phyloP scores from a whole-genome alignment of 2,888 invertebrate genomes.

The Myathropa florea region DNA sequence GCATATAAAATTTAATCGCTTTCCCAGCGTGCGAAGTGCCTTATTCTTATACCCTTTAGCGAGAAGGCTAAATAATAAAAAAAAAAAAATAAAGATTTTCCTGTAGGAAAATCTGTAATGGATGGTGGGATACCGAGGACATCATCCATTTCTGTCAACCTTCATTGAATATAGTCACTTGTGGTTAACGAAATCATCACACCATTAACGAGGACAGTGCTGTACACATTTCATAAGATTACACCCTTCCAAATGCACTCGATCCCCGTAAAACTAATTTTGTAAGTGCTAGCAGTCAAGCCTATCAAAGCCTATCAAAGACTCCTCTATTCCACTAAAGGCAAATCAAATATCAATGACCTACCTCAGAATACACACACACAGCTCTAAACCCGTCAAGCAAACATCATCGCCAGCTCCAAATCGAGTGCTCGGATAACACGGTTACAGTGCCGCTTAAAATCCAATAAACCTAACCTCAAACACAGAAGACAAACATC shows the following conservation, averaged over 20 bases:
- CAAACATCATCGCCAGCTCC: not conserved
- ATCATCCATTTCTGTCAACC: too few species aligned
- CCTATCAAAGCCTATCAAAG: not conserved
- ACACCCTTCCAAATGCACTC: not conserved
- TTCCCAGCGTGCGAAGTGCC: too few species aligned
- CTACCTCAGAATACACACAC: not conserved
- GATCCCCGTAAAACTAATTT: not conserved
- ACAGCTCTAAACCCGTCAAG: not conserved
- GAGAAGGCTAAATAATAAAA: too few species aligned
- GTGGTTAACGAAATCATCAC: too few species aligned
- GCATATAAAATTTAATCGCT: too few species aligned
- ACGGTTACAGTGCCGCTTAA: slow-evolving; percentile 1
- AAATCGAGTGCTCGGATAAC: not conserved
- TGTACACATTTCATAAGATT: not conserved
- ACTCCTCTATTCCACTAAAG: not conserved
- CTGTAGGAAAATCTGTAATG: too few species aligned
- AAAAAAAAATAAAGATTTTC: too few species aligned
- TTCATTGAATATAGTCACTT: too few species aligned
- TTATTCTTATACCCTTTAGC: too few species aligned
- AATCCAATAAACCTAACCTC: slow-evolving; percentile 36
- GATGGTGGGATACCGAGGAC: too few species aligned
- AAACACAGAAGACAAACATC: slow-evolving; percentile 16
- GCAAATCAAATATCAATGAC: not conserved
- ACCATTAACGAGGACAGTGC: too few species aligned
- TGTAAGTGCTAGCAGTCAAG: not conserved